Conservation (phyloP, 2,113 vertebrate genomes). For the Eptesicus fuscus region DNA sequence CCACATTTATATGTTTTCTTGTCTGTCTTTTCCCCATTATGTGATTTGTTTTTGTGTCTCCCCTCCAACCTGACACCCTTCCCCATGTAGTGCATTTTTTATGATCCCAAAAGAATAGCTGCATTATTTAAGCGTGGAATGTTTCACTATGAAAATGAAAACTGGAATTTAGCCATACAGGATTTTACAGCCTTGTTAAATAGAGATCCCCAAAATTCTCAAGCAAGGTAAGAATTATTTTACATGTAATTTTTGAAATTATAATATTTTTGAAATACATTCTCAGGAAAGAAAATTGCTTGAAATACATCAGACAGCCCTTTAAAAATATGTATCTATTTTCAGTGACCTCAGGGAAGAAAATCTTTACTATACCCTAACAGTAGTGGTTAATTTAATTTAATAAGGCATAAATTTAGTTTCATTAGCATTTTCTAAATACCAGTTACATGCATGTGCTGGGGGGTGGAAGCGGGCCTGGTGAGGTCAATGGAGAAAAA, state of each 20-base stretch:
- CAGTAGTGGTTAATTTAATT: background rate
- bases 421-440: constrained; percentile 31
- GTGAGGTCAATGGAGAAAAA: too few species aligned
- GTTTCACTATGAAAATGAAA: constrained; percentile 74
- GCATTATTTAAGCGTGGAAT: constrained; percentile 80
- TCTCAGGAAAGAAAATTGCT: background rate
- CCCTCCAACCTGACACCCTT: background rate
- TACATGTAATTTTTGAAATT: constrained; percentile 21
- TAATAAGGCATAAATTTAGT: background rate
- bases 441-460: background rate
- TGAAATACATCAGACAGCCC: background rate
- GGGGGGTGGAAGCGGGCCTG: too few species aligned
- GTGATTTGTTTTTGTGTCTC: background rate
- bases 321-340: background rate
- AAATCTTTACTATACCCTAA: background rate
- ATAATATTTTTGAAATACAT: background rate
- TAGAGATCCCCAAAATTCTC: constrained; percentile 70
- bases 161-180: constrained; percentile 77
- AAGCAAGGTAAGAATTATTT: constrained; percentile 78
- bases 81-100: constrained; percentile 72
- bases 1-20: background rate
- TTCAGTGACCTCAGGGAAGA: background rate
- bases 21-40: background rate
- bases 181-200: constrained; percentile 83
- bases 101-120: constrained; percentile 80